Conservation (phyloP, 23 tunicate species). For the Phallusia fumigata region DNA sequence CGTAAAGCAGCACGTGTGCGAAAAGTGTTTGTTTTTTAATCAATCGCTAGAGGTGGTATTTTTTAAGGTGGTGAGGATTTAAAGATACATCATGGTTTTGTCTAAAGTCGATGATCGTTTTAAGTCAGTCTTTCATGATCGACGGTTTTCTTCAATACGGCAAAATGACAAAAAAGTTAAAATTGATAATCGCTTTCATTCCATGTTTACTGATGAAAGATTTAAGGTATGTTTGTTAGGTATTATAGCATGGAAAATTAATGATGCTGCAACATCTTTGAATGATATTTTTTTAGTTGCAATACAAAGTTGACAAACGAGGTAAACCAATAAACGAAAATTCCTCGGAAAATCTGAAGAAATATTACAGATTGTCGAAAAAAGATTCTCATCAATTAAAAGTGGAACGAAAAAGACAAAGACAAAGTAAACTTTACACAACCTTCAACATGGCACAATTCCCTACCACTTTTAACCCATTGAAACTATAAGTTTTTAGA, state of each 20-base stretch:
- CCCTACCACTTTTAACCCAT: too few relatives aligned
- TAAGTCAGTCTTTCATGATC: conserved; percentile 50
- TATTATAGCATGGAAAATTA: not conserved
- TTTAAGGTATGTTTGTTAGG: conserved; percentile 46
- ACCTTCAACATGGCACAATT: too few relatives aligned
- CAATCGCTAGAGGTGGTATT: too few relatives aligned
- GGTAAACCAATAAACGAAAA: conserved; percentile 63
- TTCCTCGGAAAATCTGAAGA: conserved; percentile 56
- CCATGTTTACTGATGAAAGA: conserved; percentile 72
- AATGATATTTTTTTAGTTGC: conserved; percentile 19
- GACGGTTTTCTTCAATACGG: conserved; percentile 61
- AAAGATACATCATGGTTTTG: not conserved
- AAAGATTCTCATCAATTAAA: conserved; percentile 39
- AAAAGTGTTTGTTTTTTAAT: not conserved
- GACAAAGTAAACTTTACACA: too few relatives aligned
- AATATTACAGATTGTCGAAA: conserved; percentile 60
- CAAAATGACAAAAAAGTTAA: conserved; percentile 67
- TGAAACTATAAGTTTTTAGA: too few relatives aligned
- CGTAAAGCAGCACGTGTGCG: conserved; percentile 1
- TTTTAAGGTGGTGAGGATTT: too few relatives aligned
- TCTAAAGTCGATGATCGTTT: conserved; percentile 53
- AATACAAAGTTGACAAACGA: conserved; percentile 64
- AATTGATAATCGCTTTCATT: conserved; percentile 67
- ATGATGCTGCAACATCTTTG: not conserved
- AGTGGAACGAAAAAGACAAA: conserved; percentile 43